phyloP scores from a whole-genome alignment of 53 echinoderm and acorn worm genomes.

The Arbacia lixula region DNA sequence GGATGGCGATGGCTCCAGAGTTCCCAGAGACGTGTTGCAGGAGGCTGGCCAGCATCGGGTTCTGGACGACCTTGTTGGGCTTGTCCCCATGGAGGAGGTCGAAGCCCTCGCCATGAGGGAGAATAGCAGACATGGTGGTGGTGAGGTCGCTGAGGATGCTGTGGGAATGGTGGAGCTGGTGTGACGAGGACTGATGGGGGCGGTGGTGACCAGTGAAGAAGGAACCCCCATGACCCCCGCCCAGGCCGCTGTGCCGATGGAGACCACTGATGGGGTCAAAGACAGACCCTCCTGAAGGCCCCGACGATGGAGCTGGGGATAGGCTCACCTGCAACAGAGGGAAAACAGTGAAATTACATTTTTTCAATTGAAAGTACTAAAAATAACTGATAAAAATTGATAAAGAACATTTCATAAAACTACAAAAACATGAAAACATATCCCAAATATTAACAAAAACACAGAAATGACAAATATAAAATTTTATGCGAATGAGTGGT shows the following conservation, averaged over 20 bases:
- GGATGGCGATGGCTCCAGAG: constrained; percentile 28
- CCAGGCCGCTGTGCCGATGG: constrained; percentile 19
- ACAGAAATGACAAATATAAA: too few species aligned
- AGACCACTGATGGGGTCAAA: constrained; percentile 34
- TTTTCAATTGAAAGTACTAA: too few species aligned
- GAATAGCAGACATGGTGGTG: constrained; percentile 60
- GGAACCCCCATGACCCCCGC: constrained; percentile 35
- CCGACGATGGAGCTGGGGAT: constrained; percentile 43
- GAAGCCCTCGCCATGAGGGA: constrained; percentile 60
- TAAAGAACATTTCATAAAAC: too few species aligned
- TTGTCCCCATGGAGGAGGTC: constrained; percentile 29
- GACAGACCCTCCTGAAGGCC: constrained; percentile 47
- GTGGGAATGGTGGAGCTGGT: constrained; percentile 31
- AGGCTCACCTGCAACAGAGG: constrained; percentile 7
- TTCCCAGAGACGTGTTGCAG: constrained; percentile 62
- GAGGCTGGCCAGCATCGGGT: constrained; percentile 94
- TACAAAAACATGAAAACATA: too few species aligned
- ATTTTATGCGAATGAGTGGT: too few species aligned
- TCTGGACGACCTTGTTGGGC: constrained; percentile 80
- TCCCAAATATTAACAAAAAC: too few species aligned
- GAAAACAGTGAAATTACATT: too few species aligned
- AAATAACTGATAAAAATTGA: too few species aligned
- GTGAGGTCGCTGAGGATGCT: constrained; percentile 66
- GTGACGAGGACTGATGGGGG: constrained; percentile 30
- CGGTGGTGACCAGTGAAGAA: constrained; percentile 30